Evolutionary conservation across 1,140 invertebrate species (phyloP).

Genomic region (Meloidogyne exigua): DNA sequence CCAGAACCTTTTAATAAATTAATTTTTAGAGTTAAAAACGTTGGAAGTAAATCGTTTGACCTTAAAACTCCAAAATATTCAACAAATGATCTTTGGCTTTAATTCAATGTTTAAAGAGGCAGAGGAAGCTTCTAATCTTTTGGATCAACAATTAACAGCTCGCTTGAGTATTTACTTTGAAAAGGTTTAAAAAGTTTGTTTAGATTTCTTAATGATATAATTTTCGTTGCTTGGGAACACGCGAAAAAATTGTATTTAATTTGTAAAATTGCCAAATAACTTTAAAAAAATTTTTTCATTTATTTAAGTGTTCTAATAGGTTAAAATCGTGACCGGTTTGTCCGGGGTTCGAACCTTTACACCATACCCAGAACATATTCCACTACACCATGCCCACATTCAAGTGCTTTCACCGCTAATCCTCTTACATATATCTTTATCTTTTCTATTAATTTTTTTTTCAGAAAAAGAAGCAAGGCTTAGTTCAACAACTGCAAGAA

Average conservation of each 20-base stretch:
- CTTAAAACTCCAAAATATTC: neutral
- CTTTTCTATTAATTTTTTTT: too few species aligned
- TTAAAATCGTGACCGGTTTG: too few species aligned
- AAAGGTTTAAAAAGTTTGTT: neutral
- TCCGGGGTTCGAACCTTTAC: too few species aligned
- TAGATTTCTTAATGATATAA: too few species aligned
- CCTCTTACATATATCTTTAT: too few species aligned
- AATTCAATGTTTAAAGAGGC: constrained; percentile 15
- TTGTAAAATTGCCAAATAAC: too few species aligned
- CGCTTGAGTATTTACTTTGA: constrained; percentile 16
- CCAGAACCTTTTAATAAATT: neutral
- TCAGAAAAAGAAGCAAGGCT: neutral
- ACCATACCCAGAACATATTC: too few species aligned
- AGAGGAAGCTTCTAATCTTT: constrained; percentile 1
- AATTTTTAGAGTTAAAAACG: neutral
- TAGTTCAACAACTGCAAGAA: neutral
- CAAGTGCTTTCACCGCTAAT: too few species aligned
- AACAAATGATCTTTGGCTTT: neutral
- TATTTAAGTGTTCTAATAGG: too few species aligned
- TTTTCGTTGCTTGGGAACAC: too few species aligned
- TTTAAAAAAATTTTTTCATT: too few species aligned
- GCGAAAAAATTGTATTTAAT: neutral
- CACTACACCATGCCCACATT: too few species aligned
- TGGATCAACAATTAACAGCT: constrained; percentile 20
- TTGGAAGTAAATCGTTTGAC: neutral